Percentiles rank a stretch among this genome's conserved stretches.
Conservation (phyloP, 2,113 vertebrate species). For the Campylomormyrus numenius region DNA sequence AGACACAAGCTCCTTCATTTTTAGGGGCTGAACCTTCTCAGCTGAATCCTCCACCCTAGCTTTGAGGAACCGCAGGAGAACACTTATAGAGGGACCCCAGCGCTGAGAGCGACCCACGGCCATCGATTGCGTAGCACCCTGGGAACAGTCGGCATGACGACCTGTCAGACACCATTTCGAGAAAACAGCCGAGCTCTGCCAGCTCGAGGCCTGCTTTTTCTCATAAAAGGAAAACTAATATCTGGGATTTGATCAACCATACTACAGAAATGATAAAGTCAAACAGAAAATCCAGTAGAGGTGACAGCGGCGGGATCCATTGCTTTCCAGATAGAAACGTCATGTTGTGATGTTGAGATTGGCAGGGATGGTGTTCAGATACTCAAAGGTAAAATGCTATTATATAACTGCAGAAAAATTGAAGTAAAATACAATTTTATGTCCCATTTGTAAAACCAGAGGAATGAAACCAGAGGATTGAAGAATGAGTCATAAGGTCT, state of each 20-base stretch:
- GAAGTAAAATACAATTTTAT: background rate
- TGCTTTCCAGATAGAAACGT: background rate
- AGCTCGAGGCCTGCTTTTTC: background rate
- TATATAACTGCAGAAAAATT: background rate
- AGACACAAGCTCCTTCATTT: background rate
- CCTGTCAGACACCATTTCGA: background rate
- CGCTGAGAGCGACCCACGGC: background rate
- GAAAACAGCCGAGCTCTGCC: background rate
- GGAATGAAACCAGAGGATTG: background rate
- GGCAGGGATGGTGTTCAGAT: background rate
- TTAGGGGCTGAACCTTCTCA: background rate
- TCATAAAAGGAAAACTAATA: slow-evolving; percentile 15
- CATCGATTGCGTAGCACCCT: background rate
- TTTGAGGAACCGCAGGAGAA: background rate
- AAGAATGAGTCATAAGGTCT: background rate
- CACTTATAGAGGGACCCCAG: background rate
- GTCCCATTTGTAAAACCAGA: background rate
- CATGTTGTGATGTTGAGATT: background rate
- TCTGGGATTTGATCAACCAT: slow-evolving; percentile 11
- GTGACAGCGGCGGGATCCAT: background rate
- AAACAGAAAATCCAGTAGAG: background rate
- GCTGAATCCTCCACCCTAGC: background rate
- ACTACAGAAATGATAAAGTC: slow-evolving; percentile 1
- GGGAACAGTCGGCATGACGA: background rate
- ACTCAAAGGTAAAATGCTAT: background rate